Evolutionary conservation across 2,888 invertebrate species (phyloP).

Genomic region (Drosophila stalkeri): DNA sequence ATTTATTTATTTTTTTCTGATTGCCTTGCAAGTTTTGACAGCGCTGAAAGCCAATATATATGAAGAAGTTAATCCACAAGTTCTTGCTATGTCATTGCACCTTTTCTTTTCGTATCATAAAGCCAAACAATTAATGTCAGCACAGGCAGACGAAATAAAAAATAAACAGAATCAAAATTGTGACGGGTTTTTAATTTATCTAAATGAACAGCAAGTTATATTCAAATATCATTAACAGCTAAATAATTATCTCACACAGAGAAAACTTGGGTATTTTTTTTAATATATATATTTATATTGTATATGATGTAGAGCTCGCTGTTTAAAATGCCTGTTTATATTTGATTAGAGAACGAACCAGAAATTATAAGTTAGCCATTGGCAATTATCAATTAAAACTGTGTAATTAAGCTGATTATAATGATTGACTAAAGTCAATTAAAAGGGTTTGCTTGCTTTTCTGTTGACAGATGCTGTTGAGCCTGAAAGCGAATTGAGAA

Average conservation of each 20-base stretch:
- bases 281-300: not conserved
- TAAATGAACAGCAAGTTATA: not conserved
- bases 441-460: not conserved
- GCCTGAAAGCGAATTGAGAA: not conserved
- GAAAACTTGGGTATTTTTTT: not conserved
- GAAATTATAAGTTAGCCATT: not conserved
- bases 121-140: slow-evolving; percentile 31
- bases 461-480: not conserved
- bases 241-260: not conserved
- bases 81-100: slow-evolving; percentile 25
- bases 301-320: not conserved
- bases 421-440: not conserved
- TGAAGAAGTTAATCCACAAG: slow-evolving; percentile 28
- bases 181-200: not conserved
- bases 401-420: not conserved
- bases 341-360: not conserved
- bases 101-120: slow-evolving; percentile 24
- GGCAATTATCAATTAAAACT: not conserved
- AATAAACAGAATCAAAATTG: not conserved
- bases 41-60: not conserved
- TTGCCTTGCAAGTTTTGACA: slow-evolving; percentile 22
- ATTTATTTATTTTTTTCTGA: slow-evolving; percentile 7
- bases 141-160: slow-evolving; percentile 8
- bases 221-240: not conserved
- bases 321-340: not conserved